A percentile compares a stretch with the other conserved stretches of the same genome.
Evolutionary conservation across 2,888 invertebrate genomes (phyloP).

Genomic region (Cantharis rustica): DNA sequence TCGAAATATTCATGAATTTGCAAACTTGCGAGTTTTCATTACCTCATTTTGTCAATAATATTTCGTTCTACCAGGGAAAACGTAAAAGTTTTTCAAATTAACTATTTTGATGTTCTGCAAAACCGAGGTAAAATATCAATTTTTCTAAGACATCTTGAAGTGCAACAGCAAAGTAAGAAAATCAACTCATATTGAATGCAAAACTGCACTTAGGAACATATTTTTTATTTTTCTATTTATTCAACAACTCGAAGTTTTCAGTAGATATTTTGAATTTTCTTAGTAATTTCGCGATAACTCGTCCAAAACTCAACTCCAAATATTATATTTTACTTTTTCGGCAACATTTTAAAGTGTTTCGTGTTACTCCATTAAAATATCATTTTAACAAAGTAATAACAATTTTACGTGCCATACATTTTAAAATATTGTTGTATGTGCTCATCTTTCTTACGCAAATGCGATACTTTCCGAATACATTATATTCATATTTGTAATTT

Average conservation of each 20-base stretch:
- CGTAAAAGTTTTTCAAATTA: background rate
- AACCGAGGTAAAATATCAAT: background rate
- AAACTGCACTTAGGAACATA: background rate
- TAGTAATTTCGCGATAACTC: background rate
- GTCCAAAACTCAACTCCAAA: background rate
- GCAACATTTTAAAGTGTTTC: background rate
- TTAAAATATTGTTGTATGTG: background rate
- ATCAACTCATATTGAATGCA: background rate
- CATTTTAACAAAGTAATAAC: conserved; percentile 12
- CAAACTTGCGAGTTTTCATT: background rate
- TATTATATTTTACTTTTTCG: background rate
- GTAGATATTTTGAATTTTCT: background rate
- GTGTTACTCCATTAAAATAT: conserved; percentile 7
- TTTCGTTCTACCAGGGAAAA: background rate
- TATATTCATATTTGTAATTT: conserved; percentile 4
- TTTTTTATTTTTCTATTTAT: background rate
- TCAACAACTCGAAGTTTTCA: background rate
- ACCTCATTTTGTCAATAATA: background rate
- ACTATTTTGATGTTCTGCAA: background rate
- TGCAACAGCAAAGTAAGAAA: background rate
- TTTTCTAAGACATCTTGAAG: background rate
- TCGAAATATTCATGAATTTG: background rate
- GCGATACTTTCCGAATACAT: background rate
- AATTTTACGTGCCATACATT: conserved; percentile 5
- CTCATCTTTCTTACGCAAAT: conserved; percentile 3